Evolutionary conservation across 2,797 vertebrate species (phyloP).

Genomic region (Limnodromus scolopaceus): DNA sequence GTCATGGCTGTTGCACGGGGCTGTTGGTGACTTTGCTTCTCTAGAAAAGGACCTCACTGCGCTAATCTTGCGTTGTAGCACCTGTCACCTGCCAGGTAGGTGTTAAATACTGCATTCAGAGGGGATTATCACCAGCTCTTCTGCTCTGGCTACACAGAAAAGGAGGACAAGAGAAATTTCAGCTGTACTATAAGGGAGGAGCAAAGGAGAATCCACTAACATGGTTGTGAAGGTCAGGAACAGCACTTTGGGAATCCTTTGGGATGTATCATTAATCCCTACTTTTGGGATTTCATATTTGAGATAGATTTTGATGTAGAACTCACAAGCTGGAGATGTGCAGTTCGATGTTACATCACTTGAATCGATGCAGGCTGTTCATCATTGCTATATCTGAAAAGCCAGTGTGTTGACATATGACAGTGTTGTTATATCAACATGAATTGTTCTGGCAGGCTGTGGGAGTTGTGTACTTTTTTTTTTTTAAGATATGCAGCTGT

Average conservation of each 20-base stretch:
- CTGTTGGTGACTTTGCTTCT: background rate
- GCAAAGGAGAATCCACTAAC: background rate
- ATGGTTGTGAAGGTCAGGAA: background rate
- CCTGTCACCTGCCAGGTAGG: conserved; percentile 39
- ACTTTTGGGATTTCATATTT: background rate
- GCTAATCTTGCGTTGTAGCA: conserved; percentile 17
- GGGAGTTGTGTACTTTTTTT: background rate
- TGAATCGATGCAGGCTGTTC: background rate
- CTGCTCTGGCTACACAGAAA: background rate
- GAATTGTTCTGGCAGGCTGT: background rate
- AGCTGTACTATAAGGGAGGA: background rate
- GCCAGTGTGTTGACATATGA: background rate
- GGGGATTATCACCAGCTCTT: conserved; percentile 18
- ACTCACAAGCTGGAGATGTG: background rate
- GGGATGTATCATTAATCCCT: background rate
- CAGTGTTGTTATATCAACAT: background rate
- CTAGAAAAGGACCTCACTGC: background rate
- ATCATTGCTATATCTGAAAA: background rate
- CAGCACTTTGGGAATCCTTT: background rate
- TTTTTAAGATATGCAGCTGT: background rate
- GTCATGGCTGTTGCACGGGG: background rate
- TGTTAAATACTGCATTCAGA: conserved; percentile 42
- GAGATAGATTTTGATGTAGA: conserved; percentile 19
- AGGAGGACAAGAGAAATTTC: background rate
- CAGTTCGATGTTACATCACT: background rate